Evolutionary conservation across 2,888 invertebrate species (phyloP).

Genomic region (Synanthedon myopaeformis): DNA sequence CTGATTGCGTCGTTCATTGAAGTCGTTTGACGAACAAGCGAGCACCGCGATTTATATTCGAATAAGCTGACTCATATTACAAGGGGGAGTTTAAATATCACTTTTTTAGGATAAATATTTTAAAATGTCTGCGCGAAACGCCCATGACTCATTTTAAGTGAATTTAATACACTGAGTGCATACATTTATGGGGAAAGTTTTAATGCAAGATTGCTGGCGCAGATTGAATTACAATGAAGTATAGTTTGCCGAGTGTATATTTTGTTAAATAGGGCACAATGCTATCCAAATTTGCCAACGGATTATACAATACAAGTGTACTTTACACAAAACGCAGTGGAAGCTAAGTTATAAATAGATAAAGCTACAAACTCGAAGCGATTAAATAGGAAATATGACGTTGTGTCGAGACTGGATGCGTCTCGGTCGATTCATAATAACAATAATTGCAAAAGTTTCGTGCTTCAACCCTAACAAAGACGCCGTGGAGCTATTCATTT

Average conservation of each 20-base stretch:
- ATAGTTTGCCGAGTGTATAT: background rate
- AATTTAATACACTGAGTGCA: constrained; percentile 63
- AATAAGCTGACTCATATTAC: constrained; percentile 59
- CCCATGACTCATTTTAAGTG: constrained; percentile 49
- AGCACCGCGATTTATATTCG: constrained; percentile 37
- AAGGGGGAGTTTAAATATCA: constrained; percentile 54
- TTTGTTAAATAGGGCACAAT: constrained; percentile 1
- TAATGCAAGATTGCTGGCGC: constrained; percentile 20
- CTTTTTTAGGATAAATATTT: constrained; percentile 57
- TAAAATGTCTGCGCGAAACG: constrained; percentile 23
- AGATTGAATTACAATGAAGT: constrained; percentile 8
- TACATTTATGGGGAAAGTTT: constrained; percentile 41
- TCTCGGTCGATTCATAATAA: constrained; percentile 57
- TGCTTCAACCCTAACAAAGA: constrained; percentile 44
- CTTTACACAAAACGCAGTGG: constrained; percentile 40
- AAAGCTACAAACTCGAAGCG: constrained; percentile 45
- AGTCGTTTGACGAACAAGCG: constrained; percentile 44
- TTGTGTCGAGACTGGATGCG: constrained; percentile 41
- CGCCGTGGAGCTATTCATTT: constrained; percentile 49
- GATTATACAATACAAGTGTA: constrained; percentile 28
- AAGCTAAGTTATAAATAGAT: constrained; percentile 22
- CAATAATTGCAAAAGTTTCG: constrained; percentile 64
- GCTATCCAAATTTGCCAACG: constrained; percentile 15
- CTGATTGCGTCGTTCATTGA: constrained; percentile 55
- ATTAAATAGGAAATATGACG: constrained; percentile 64